phyloP scores from a whole-genome alignment of 2,113 vertebrate species.

The Brachypteracias leptosomus region DNA sequence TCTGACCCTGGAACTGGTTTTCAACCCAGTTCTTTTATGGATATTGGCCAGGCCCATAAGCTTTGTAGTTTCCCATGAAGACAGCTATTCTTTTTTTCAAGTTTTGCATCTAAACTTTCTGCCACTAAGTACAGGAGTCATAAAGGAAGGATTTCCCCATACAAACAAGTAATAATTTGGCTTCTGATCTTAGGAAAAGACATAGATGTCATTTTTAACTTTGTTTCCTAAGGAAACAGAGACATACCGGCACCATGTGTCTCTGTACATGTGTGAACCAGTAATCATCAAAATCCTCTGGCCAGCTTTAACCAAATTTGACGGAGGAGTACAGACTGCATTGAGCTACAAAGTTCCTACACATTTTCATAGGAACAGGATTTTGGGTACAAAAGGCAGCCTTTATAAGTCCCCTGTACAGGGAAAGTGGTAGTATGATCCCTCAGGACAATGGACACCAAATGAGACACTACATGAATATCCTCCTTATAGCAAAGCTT shows the following conservation, averaged over 20 bases:
- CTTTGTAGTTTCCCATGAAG: background rate
- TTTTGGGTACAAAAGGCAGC: background rate
- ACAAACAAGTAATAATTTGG: background rate
- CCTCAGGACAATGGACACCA: background rate
- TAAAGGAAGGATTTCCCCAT: background rate
- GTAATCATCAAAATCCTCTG: background rate
- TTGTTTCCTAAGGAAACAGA: background rate
- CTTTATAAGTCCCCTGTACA: background rate
- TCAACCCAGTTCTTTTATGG: background rate
- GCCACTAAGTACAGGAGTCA: background rate
- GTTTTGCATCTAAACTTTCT: background rate
- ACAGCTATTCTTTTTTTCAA: background rate
- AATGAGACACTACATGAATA: background rate
- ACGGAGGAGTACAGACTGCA: background rate
- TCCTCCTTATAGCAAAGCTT: background rate
- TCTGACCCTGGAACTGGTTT: background rate
- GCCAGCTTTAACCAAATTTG: background rate
- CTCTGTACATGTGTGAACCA: background rate
- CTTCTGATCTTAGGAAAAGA: constrained; percentile 29
- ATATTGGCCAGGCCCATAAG: background rate
- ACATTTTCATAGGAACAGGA: background rate
- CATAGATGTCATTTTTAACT: background rate
- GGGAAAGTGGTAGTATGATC: background rate
- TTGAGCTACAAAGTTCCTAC: background rate
- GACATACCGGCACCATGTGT: background rate